A percentile compares a stretch with the other conserved stretches of the same genome.
These are phyloP conservation scores for Metacarcinus magister DNA, from an alignment of 2,888 invertebrate species.

Conservation along the genomic window DNA sequence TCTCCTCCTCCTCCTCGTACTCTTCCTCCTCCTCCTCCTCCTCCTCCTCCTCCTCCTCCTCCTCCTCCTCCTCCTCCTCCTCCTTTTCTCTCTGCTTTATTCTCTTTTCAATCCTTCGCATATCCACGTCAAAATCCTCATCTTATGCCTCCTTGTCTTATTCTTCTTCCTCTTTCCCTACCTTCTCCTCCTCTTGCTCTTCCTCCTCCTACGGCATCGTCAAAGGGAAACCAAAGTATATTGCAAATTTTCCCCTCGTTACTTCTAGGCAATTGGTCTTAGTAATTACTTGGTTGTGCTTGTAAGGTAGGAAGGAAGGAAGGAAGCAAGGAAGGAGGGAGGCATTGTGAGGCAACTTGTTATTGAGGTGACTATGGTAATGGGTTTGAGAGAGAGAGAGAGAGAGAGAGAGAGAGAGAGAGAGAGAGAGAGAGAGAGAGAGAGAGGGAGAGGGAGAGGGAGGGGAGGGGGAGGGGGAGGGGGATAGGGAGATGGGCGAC, in stretches of 20 bases:
- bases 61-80: neutral
- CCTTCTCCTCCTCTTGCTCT: neutral
- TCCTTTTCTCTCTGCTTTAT: neutral
- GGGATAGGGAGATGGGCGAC: neutral
- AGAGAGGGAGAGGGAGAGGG: slow-evolving; percentile 26
- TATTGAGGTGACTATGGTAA: neutral
- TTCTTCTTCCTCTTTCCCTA: neutral
- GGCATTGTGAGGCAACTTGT: neutral
- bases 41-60: neutral
- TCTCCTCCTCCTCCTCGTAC: neutral
- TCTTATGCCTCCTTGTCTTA: too few species aligned
- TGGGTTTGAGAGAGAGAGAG: neutral
- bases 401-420: neutral
- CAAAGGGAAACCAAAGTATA: neutral
- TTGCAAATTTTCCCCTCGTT: neutral
- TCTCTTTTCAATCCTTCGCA: too few species aligned
- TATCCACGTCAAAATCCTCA: too few species aligned
- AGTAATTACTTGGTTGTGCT: neutral
- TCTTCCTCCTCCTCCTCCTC: neutral
- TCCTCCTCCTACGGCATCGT: neutral
- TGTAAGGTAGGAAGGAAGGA: neutral
- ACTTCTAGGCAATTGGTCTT: neutral
- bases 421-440: slow-evolving; percentile 22
- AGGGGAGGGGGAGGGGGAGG: neutral
- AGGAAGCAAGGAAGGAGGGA: too few species aligned